Evolutionary conservation across 2,113 vertebrate species (phyloP), one percentile per base, ranked within the genome.

Genomic region (Pan troglodytes): DNA sequence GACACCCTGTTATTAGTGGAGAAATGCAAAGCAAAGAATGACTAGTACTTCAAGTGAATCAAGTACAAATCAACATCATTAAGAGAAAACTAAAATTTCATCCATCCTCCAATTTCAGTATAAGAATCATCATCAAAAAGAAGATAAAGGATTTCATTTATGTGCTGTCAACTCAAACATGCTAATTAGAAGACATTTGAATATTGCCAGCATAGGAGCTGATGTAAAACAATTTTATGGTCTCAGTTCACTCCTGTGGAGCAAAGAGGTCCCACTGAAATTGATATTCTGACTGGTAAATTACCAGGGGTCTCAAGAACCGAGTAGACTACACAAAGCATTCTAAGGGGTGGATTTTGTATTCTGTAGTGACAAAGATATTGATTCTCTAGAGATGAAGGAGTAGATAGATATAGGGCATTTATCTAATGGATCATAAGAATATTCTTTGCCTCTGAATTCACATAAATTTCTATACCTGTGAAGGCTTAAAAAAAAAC

Each of bases 401-500:
- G 40, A n/a, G 67, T 14, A 92, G 80, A 72, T 16, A 87, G 12
- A 38, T 38, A 91, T 2, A 94, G 70, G 22, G 6, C 27, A 93
- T 75, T 90, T 90, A 90, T 85, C 64, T 92, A 93, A 90, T 85
- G 45, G 40, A 96, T 92, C 64, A 48, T 93, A 76, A 88, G 84
- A 95, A 80, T 92, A 93, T 9, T 40, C 40, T 94, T 90, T 68
- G 40, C 70, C 87, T 92, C 55, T 88, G 72, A 96, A 43, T 78
- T 96, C 84, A 88, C n/a, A 95, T 93, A 96, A 96, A 96, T 96
- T 27, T 32, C 40, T 84, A 50, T 32, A 48, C 43, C 40, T 82
- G 9, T 95, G 87, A 97, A 94, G 57, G n/a, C 32, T 94, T 92
- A 40, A 80, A 97, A 91, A 79, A 84, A 79, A 84, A 43, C 90